Evolutionary conservation across 2,888 invertebrate species (phyloP), one percentile per base, ranked within the genome.

Genomic region (Hydraecia micacea): DNA sequence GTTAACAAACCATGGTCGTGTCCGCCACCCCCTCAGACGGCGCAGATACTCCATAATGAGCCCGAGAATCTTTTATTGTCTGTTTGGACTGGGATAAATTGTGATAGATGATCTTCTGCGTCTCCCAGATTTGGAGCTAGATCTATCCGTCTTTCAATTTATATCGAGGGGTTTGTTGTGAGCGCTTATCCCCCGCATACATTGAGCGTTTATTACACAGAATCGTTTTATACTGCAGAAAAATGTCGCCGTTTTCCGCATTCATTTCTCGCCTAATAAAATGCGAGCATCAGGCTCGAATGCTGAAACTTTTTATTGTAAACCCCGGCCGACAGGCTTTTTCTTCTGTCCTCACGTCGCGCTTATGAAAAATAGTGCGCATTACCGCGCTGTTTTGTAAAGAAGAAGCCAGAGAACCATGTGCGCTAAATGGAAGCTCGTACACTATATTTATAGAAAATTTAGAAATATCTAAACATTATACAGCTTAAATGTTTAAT

Each of bases 21-120:
- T 84, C 86, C 85, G 77, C 71, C 85, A 36, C 86, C 79, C 89
- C 91, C 68, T 67, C 80, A n/a, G 49, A 39, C 55, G 39, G 88
- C 90, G 86, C 89, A 91, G 89, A 91, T 94, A 91, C 93, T 91
- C 86, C 89, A 87, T 94, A 95, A 95, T 95, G 93, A 95, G 92
- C 92, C 89, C 91, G 90, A 93, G 93, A 93, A 95, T 95, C 91
- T 94, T 95, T 96, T 95, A 94, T 94, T 95, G 93, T 95, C 94
- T 92, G 91, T 92, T 93, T 93, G 93, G 94, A 94, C 94, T 93
- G 88, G 92, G 94, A 95, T 95, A 95, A 95, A 95, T 95, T 95
- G 95, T 95, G 94, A 96, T 95, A 94, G 92, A 96, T 95, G 94
- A 94, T 94, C 90, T 92, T 90, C 89, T 84, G 88, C 89, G 91